Conservation (phyloP, 2,797 vertebrate species). For the Bufotes viridis region DNA sequence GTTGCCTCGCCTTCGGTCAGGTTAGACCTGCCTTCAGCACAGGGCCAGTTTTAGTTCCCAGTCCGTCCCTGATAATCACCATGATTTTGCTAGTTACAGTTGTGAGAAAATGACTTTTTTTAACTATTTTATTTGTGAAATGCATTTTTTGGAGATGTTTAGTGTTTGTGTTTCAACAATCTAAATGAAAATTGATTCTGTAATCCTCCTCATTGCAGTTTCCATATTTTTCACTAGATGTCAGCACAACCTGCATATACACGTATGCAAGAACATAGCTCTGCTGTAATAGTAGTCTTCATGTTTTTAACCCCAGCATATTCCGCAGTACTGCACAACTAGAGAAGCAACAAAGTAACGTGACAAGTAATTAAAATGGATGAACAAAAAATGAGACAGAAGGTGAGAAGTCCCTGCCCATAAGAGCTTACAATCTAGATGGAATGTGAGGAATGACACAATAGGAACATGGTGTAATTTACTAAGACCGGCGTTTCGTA, state of each 20-base stretch:
- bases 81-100: no score
- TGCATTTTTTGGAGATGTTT: no score
- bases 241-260: not conserved
- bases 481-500: no score
- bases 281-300: no score
- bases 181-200: not conserved
- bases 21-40: no score
- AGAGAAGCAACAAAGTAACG: not conserved
- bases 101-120: no score
- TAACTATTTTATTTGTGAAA: no score
- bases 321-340: not conserved
- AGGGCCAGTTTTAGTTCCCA: no score
- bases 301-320: not conserved
- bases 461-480: not conserved
- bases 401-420: not conserved
- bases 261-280: not conserved
- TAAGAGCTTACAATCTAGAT: not conserved
- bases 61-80: no score
- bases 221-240: not conserved
- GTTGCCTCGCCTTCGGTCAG: no score
- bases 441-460: not conserved
- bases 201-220: not conserved
- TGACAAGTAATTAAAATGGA: not conserved
- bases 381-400: not conserved
- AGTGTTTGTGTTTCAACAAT: no score